Evolutionary conservation across 37 sponge, comb jelly and placozoan species (phyloP).

Genomic region (Tethya wilhelma): DNA sequence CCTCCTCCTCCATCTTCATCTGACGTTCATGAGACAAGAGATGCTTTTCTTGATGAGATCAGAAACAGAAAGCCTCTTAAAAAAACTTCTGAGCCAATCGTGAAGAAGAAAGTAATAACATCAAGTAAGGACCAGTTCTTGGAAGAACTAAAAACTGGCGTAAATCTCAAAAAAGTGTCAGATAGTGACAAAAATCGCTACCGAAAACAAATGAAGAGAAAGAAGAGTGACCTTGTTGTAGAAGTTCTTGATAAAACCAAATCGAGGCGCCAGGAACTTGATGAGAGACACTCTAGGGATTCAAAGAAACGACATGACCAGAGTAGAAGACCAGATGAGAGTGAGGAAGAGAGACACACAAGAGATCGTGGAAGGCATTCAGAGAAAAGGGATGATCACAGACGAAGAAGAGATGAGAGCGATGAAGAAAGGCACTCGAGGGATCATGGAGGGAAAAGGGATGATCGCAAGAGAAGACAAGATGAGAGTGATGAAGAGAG

Average conservation of each 20-base stretch:
- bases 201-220: background rate
- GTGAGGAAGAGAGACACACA: background rate
- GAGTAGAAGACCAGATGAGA: conserved; percentile 6
- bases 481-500: background rate
- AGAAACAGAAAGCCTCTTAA: conserved; percentile 38
- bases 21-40: conserved; percentile 14
- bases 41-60: conserved; percentile 60
- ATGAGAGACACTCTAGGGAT: background rate
- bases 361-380: background rate
- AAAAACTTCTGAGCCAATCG: background rate
- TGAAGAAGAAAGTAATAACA: background rate
- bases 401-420: conserved; percentile 9
- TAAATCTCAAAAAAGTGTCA: conserved; percentile 22
- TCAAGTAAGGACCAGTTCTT: too few relatives aligned
- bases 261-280: background rate
- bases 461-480: background rate
- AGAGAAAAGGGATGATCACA: background rate
- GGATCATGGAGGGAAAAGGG: background rate
- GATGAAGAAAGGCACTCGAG: conserved; percentile 4
- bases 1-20: conserved; percentile 26
- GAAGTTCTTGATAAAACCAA: background rate
- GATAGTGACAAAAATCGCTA: conserved; percentile 9
- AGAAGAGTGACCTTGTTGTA: too few relatives aligned
- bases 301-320: too few relatives aligned
- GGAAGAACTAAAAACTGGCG: conserved; percentile 28